Base-by-base conservation (phyloP, 2,797 vertebrate genomes). In the Hybognathus amarus region DNA sequence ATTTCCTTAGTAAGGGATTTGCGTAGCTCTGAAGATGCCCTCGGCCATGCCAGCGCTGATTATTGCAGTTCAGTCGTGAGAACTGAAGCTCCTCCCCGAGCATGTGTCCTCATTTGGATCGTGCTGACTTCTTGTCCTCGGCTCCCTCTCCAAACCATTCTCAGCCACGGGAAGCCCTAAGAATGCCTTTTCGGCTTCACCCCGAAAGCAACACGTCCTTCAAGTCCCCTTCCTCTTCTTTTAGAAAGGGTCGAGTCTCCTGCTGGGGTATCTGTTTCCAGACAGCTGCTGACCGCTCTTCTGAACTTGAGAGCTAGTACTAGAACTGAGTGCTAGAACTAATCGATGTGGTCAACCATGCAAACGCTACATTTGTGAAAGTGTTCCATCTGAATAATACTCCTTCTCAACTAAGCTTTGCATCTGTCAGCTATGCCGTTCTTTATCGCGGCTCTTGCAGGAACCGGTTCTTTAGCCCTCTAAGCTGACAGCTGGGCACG, bases 271-370 rank as follows among this genome's bases (percentile, higher is more conserved):
- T 94, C 87, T 89, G 91, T 94, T 94, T 94, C 90, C 87, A 89
- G 88, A 91, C 93, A 95, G 91, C 93, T 94, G 94, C 89, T 93
- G 91, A 93, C 89, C 91, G 89, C 90, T 91, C 90, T 90, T 92
- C 88, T 91, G 89, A 94, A 94, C 90, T 90, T 90, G 91, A 93
- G 91, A 92, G 88, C 90, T 90, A 90, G 87, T 76, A 79, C 85
- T 86, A 88, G 77, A 85, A 92, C 88, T 89, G 91, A 90, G 87
- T 30, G 59, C 24, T 30, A 17, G 59, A 7, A 63, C 24, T 63
- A 6, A 30, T 17, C 61, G 1, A 12, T 30, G 27, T 88, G 75
- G 90, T 90, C 85, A 24, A 38, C n/a, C 5, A 22, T 77, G 80
- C 74, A 45, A 3, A 79, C 40, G 0, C 4, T 68, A 82, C 83